phyloP scores from a whole-genome alignment of 2,888 invertebrate species.

The Oeneis ivallda region DNA sequence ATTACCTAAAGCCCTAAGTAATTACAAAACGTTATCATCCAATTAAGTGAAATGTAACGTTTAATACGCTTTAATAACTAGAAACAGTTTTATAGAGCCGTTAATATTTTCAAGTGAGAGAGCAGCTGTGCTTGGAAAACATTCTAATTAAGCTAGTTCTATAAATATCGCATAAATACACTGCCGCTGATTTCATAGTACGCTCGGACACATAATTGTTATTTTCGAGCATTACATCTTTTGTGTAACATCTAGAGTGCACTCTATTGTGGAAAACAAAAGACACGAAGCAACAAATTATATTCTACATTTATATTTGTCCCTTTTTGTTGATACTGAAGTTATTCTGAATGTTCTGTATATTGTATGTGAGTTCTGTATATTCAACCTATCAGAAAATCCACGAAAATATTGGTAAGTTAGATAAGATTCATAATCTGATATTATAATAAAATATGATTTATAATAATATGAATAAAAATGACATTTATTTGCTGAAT shows the following conservation, averaged over 20 bases:
- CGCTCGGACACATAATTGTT: conserved; percentile 11
- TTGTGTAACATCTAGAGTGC: neutral
- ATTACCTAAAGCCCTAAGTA: conserved; percentile 3
- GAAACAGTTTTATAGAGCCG: conserved; percentile 20
- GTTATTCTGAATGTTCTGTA: no score
- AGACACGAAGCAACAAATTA: no score
- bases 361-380: no score
- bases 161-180: conserved; percentile 26
- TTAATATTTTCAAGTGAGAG: conserved; percentile 20
- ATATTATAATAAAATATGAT: no score
- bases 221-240: neutral
- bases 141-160: conserved; percentile 28
- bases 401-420: no score
- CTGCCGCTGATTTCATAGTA: conserved; percentile 14
- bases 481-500: no score
- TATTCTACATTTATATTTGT: no score
- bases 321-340: no score
- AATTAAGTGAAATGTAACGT: conserved; percentile 7
- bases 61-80: neutral
- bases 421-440: no score
- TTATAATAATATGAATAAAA: no score
- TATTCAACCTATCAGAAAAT: no score
- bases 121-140: conserved; percentile 23
- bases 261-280: neutral
- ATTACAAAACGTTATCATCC: conserved; percentile 10